Percentiles rank a stretch among this genome's conserved stretches.
Evolutionary conservation across 2,797 vertebrate genomes (phyloP).

Genomic region (Sarcoramphus papa): DNA sequence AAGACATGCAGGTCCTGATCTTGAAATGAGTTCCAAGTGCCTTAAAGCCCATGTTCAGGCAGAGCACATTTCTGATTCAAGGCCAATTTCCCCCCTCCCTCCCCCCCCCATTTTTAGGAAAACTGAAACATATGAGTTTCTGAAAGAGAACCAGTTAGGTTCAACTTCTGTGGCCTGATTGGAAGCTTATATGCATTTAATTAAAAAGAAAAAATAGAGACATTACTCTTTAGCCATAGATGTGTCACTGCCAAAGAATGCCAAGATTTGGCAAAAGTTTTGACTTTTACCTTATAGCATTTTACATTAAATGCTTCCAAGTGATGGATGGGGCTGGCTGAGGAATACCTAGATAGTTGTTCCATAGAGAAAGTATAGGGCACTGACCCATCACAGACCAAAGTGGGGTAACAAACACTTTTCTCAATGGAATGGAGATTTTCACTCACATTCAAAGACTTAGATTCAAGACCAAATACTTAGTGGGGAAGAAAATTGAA

Average conservation of each 20-base stretch:
- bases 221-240: not conserved
- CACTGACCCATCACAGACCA: not conserved
- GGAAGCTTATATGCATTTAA: not conserved
- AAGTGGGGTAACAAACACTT: not conserved
- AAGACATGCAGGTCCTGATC: not conserved
- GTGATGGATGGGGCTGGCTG: not conserved
- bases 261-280: not conserved
- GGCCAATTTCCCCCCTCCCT: not conserved
- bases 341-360: not conserved
- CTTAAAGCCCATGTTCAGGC: not conserved
- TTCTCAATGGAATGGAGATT: not conserved
- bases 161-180: not conserved
- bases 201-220: not conserved
- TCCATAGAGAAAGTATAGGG: not conserved
- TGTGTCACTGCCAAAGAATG: not conserved
- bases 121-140: not conserved
- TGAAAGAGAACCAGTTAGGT: not conserved
- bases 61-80: not conserved
- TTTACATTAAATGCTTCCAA: not conserved
- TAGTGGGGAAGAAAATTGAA: not conserved
- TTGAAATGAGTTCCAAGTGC: not conserved
- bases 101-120: not conserved
- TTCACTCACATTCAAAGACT: not conserved
- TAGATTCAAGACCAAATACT: not conserved
- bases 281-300: not conserved